A percentile compares a stretch with the other conserved stretches of the same genome.
phyloP scores from a whole-genome alignment of 2,888 invertebrate species.

The Brachylomia viminalis region DNA sequence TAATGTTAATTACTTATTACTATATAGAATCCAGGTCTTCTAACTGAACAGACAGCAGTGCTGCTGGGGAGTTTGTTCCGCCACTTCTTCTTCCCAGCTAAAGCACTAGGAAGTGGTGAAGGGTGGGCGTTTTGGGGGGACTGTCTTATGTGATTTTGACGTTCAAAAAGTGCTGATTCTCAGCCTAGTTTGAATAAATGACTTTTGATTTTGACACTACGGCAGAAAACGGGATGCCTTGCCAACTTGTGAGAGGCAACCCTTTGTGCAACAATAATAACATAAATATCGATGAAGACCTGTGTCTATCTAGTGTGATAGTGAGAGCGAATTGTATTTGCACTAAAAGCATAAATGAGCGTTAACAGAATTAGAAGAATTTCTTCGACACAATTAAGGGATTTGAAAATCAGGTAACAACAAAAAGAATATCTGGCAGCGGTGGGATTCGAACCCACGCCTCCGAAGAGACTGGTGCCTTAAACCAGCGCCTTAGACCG shows the following conservation, averaged over 20 bases:
- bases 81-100: too few relatives aligned
- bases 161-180: too few relatives aligned
- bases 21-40: too few relatives aligned
- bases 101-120: too few relatives aligned
- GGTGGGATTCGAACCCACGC: slow-evolving; percentile 97
- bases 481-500: slow-evolving; percentile 98
- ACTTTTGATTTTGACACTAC: too few relatives aligned
- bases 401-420: not conserved
- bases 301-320: not conserved
- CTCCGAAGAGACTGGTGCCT: slow-evolving; percentile 94
- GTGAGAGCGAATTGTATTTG: not conserved
- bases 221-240: too few relatives aligned
- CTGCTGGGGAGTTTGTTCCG: too few relatives aligned
- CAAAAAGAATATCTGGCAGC: slow-evolving; percentile 90
- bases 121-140: too few relatives aligned
- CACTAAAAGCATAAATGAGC: not conserved
- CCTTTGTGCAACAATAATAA: not conserved
- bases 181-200: too few relatives aligned
- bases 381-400: not conserved
- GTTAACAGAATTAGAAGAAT: not conserved
- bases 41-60: too few relatives aligned
- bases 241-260: not conserved
- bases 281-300: not conserved
- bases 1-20: too few relatives aligned
- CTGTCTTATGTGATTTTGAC: too few relatives aligned